Evolutionary conservation across 1,140 invertebrate genomes (phyloP).

Genomic region (Prorops nasuta): DNA sequence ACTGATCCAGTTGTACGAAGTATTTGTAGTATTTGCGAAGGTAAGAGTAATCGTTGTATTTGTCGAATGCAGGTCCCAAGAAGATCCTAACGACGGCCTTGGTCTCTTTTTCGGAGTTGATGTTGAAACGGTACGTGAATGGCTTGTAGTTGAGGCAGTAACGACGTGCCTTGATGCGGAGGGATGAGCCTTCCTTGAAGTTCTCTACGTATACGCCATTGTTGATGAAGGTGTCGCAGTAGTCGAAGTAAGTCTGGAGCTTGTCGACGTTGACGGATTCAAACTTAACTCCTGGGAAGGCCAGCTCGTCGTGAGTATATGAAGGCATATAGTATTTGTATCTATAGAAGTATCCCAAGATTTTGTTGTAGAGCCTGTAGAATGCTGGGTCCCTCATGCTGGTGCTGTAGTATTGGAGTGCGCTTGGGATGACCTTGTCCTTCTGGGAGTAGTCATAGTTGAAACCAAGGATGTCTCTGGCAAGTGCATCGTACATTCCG

Average conservation of each 20-base stretch:
- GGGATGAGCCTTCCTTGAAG: conserved; percentile 36
- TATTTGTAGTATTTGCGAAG: conserved; percentile 46
- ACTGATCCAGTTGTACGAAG: conserved; percentile 55
- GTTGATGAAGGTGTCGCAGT: conserved; percentile 46
- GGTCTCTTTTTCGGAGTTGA: conserved; percentile 53
- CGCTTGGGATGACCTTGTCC: conserved; percentile 43
- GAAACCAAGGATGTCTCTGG: conserved; percentile 45
- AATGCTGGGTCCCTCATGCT: conserved; percentile 57
- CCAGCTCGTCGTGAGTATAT: conserved; percentile 56
- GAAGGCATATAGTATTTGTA: conserved; percentile 43
- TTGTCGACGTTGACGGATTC: conserved; percentile 64
- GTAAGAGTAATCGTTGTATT: conserved; percentile 28
- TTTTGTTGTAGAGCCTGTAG: conserved; percentile 54
- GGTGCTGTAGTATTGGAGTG: conserved; percentile 43
- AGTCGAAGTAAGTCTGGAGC: conserved; percentile 58
- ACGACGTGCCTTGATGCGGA: conserved; percentile 52
- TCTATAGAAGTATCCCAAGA: conserved; percentile 51
- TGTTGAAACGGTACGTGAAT: conserved; percentile 61
- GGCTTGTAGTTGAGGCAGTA: conserved; percentile 64
- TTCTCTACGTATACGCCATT: conserved; percentile 50
- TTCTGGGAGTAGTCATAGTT: conserved; percentile 41
- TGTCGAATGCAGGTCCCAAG: conserved; percentile 48
- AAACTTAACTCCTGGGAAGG: conserved; percentile 62
- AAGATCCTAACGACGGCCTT: conserved; percentile 53
- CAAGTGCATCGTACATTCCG: conserved; percentile 48